Percentiles rank a stretch among this genome's conserved stretches.
Conservation (phyloP, 2,797 vertebrate species). For the Salarias fasciatus region DNA sequence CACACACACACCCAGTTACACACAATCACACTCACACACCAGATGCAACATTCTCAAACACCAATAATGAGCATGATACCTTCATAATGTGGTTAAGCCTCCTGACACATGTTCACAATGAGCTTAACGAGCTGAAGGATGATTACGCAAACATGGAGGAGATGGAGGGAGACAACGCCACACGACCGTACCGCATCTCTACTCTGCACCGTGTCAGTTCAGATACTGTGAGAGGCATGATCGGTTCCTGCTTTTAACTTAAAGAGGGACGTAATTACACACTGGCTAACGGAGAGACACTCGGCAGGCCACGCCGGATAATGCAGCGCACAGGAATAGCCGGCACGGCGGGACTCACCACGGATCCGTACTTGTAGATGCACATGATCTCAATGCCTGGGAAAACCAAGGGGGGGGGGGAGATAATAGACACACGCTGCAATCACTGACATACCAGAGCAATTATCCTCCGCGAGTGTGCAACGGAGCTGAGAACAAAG, state of each 20-base stretch:
- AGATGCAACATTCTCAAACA: conserved; percentile 26
- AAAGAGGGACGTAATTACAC: conserved; percentile 68
- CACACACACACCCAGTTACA: conserved; percentile 40
- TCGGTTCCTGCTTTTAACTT: conserved; percentile 37
- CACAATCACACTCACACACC: conserved; percentile 30
- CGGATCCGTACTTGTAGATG: conserved; percentile 97
- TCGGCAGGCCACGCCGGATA: conserved; percentile 55
- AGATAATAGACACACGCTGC: conserved; percentile 42
- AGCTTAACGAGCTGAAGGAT: conserved; percentile 32
- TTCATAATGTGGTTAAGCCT: conserved; percentile 13
- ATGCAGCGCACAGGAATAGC: conserved; percentile 55
- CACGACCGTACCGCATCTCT: conserved; percentile 44
- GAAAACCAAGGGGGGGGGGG: conserved; percentile 52
- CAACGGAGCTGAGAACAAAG: conserved; percentile 69
- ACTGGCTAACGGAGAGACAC: conserved; percentile 49
- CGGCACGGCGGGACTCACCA: conserved; percentile 84
- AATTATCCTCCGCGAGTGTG: conserved; percentile 74
- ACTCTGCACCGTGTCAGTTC: conserved; percentile 52
- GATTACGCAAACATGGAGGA: conserved; percentile 46
- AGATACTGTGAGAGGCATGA: conserved; percentile 50
- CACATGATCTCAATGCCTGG: conserved; percentile 98
- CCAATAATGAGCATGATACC: conserved; percentile 26
- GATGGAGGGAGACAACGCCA: conserved; percentile 31
- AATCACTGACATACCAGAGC: conserved; percentile 77
- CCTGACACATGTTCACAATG: conserved; percentile 40